Conservation (phyloP, 30 jellyfish, hydroid and myxozoan genomes). For the Hydra vulgaris region DNA sequence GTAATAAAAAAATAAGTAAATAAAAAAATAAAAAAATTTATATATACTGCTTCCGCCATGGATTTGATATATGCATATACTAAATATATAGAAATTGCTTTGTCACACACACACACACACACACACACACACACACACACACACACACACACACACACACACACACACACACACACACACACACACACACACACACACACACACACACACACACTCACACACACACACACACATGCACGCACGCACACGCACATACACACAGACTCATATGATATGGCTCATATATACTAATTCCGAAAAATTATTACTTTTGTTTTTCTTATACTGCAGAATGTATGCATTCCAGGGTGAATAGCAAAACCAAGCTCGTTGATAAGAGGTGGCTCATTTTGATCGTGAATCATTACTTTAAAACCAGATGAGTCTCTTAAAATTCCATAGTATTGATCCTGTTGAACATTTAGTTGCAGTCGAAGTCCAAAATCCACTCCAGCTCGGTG, state of each 20-base stretch:
- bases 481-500: constrained; percentile 49
- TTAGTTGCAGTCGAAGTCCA: constrained; percentile 30
- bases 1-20: too few species aligned
- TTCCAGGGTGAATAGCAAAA: constrained; percentile 46
- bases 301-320: constrained; percentile 24
- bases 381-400: constrained; percentile 45
- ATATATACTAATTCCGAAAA: too few species aligned
- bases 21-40: too few species aligned
- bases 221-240: not conserved
- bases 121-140: too few species aligned
- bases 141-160: too few species aligned
- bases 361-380: constrained; percentile 39
- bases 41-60: too few species aligned
- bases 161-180: too few species aligned
- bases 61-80: too few species aligned
- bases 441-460: constrained; percentile 48
- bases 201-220: too few species aligned
- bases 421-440: constrained; percentile 39
- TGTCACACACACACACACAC: too few species aligned
- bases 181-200: too few species aligned
- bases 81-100: too few species aligned
- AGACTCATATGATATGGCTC: not conserved
- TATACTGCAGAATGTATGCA: constrained; percentile 46
- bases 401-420: constrained; percentile 44
- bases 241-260: not conserved